Evolutionary conservation across 2,888 invertebrate species (phyloP).

Genomic region (Thyatira batis): DNA sequence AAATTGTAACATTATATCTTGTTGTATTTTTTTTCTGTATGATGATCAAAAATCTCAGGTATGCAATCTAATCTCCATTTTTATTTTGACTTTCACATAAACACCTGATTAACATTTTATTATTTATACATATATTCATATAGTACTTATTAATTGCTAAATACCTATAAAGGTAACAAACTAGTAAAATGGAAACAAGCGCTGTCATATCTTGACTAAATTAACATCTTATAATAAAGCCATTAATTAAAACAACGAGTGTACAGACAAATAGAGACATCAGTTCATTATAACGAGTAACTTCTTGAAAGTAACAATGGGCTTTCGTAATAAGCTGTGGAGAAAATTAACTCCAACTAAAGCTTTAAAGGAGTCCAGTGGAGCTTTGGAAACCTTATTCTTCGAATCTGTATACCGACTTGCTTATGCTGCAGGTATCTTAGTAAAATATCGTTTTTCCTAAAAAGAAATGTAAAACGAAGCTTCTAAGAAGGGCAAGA

Average conservation of each 20-base stretch:
- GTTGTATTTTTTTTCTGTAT: no score
- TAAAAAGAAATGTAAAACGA: no score
- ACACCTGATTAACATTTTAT: no score
- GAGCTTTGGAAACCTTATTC: conserved; percentile 54
- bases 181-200: conserved; percentile 1
- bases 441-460: no score
- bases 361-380: conserved; percentile 52
- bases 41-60: no score
- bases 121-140: no score
- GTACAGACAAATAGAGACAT: background rate
- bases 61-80: no score
- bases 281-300: conserved; percentile 11
- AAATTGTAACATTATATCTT: no score
- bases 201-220: background rate
- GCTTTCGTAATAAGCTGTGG: conserved; percentile 41
- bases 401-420: conserved; percentile 63
- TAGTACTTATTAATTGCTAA: no score
- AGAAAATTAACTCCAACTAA: conserved; percentile 49
- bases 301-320: conserved; percentile 34
- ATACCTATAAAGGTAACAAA: no score
- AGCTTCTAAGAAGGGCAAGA: no score
- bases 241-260: background rate
- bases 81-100: no score
- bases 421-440: conserved; percentile 59
- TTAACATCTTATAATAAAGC: background rate